Conservation (phyloP, 2,797 vertebrate species). For the Sciaenops ocellatus region DNA sequence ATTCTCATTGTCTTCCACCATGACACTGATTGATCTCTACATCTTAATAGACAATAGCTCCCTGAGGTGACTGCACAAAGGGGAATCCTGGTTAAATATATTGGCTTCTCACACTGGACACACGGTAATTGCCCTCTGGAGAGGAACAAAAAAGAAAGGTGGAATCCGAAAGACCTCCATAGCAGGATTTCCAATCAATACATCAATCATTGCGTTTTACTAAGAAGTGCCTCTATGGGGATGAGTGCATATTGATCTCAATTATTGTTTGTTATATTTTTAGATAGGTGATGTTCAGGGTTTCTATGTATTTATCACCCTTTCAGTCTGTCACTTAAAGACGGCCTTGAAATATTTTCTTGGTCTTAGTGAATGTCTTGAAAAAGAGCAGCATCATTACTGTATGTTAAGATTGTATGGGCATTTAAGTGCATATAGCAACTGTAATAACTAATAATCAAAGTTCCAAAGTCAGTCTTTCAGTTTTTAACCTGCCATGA, state of each 20-base stretch:
- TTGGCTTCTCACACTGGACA: conserved; percentile 51
- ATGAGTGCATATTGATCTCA: conserved; percentile 53
- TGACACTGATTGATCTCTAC: conserved; percentile 61
- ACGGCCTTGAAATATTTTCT: conserved; percentile 4
- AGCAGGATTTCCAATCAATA: conserved; percentile 56
- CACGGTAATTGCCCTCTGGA: conserved; percentile 59
- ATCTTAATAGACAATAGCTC: conserved; percentile 69
- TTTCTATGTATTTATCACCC: conserved; percentile 7
- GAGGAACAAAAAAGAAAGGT: conserved; percentile 44
- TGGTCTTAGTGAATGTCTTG: not conserved
- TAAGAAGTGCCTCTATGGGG: conserved; percentile 12
- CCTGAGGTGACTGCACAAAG: conserved; percentile 60
- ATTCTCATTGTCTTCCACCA: conserved; percentile 54
- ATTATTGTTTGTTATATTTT: conserved; percentile 52
- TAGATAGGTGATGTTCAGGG: conserved; percentile 16
- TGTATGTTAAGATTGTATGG: not conserved
- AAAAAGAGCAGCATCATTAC: not conserved
- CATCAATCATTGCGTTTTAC: conserved; percentile 56
- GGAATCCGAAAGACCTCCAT: conserved; percentile 40
- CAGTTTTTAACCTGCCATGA: not conserved
- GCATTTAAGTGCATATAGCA: not conserved
- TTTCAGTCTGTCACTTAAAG: not conserved
- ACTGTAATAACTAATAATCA: not conserved
- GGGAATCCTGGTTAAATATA: conserved; percentile 66
- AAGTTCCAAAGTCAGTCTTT: not conserved